Base-by-base conservation (phyloP, 1,140 invertebrate species). In the Drosophila serrata region DNA sequence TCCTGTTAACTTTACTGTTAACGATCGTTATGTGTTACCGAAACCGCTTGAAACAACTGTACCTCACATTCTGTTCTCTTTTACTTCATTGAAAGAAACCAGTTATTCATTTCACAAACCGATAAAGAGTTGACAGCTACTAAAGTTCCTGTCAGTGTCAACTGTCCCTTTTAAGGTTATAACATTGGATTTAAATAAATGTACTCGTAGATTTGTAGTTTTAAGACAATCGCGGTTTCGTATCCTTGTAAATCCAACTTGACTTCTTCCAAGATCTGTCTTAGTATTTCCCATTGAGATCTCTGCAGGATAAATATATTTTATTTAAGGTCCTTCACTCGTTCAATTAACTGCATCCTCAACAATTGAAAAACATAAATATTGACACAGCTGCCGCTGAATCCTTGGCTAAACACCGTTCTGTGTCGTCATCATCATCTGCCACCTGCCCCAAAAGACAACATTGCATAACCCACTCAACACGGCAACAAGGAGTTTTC, bases 391-490 rank as follows among this genome's bases (percentile, higher is more conserved):
- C 68, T 72, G 68, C 19, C 17, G 29, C 29, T n/a, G 4, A 72
- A 40, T 72, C 43, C 65, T 22, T 40, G 35, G 48, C 65, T 35
- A 72, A 72, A 72, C 43, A 59, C 22, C 31, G 49, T 55, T 55
- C 31, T 22, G 31, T 40, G 35, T 17, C 29, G 63, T 45, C 45
- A 46, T 46, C 39, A 64, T 39, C 51, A 5, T 27, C 31, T 12
- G 29, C 9, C 69, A 73, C 69, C 69, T 73, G 69, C 43, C 17
- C 29, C n/a, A 19, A 15, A 49, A 3, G n/a, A 72, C 29, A 27
- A 19, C 37, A 40, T 35, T 49, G 35, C 65, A 17, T 49, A 72
- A 73, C 69, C 69, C 69, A 72, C 69, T 59, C 69, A 45, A n/a
- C n/a, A n/a, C n/a, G 67, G 7, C 48, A 12, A 24, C 39, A 40